Evolutionary conservation across 2,888 invertebrate species (phyloP), one percentile per base, ranked within the genome.

Genomic region (Salpingus planirostris): DNA sequence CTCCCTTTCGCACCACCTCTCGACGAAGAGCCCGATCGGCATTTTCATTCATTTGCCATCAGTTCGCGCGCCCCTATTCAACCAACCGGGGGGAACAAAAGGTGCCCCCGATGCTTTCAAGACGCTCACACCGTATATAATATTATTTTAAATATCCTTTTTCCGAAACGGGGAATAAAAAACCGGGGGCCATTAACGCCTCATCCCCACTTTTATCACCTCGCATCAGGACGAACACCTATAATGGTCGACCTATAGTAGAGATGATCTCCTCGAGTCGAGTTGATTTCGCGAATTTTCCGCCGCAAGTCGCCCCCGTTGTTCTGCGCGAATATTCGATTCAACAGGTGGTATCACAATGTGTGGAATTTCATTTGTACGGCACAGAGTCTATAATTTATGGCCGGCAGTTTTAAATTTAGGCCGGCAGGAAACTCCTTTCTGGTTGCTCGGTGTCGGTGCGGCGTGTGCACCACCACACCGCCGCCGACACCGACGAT

Each of bases 21-120:
- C 24, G 33, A 35, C 30, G 30, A 27, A 12, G 27, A 30, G 35
- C 35, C 30, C 33, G 35, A 35, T 35, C 35, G 35, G 35, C 27
- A 35, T 30, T 35, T 35, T 35, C 35, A 35, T 35, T 35, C 35
- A 35, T 26, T 35, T 29, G n/a, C n/a, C n/a, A n/a, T n/a, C 27
- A 30, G 8, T 35, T 30, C 26, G 29, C 35, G 8, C n/a, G n/a
- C n/a, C n/a, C 6, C 35, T 35, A 35, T 35, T 35, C 35, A 35
- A 10, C 23, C 30, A 24, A 29, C 28, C 24, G 27, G 29, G 29
- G 15, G 27, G 27, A 30, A 35, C 35, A 35, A 35, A 35, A 35
- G 35, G 27, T 27, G 26, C 15, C 15, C 29, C 30, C 24, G 13
- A 24, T 35, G 26, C 24, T 33, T 29, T 21, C 21, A 18, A 18